Conservation (phyloP, 2,797 vertebrate species). For the Pampus argenteus region DNA sequence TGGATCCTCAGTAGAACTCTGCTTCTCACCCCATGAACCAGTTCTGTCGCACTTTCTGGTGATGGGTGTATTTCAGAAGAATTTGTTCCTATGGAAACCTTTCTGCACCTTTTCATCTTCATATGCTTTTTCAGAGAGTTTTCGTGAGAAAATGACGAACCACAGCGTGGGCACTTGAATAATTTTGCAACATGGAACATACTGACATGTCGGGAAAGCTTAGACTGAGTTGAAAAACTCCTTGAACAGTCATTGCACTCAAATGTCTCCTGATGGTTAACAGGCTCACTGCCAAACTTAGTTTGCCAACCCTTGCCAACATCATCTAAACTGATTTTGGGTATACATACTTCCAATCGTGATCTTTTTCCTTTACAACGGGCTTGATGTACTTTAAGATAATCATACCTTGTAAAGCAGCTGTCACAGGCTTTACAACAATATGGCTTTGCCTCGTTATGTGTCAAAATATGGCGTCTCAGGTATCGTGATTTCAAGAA, state of each 20-base stretch:
- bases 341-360: constrained; percentile 79
- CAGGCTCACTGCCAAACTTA: constrained; percentile 19
- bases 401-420: constrained; percentile 85
- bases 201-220: constrained; percentile 78
- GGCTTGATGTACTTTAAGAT: constrained; percentile 82
- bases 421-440: constrained; percentile 85
- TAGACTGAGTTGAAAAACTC: constrained; percentile 68
- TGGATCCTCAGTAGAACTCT: constrained; percentile 73
- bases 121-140: constrained; percentile 74
- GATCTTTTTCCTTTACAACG: constrained; percentile 78
- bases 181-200: constrained; percentile 79
- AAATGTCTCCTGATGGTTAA: constrained; percentile 51
- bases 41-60: constrained; percentile 36
- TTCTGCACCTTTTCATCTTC: constrained; percentile 66
- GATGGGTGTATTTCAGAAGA: constrained; percentile 22
- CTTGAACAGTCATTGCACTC: constrained; percentile 78
- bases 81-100: constrained; percentile 9
- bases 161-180: constrained; percentile 80
- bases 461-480: constrained; percentile 85
- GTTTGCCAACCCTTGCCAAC: constrained; percentile 77
- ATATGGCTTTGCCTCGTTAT: constrained; percentile 88
- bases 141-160: constrained; percentile 68
- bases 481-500: constrained; percentile 82
- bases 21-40: constrained; percentile 51
- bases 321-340: constrained; percentile 81